phyloP scores from a whole-genome alignment of 2,888 invertebrate species.

The Siphlonurus alternatus region DNA sequence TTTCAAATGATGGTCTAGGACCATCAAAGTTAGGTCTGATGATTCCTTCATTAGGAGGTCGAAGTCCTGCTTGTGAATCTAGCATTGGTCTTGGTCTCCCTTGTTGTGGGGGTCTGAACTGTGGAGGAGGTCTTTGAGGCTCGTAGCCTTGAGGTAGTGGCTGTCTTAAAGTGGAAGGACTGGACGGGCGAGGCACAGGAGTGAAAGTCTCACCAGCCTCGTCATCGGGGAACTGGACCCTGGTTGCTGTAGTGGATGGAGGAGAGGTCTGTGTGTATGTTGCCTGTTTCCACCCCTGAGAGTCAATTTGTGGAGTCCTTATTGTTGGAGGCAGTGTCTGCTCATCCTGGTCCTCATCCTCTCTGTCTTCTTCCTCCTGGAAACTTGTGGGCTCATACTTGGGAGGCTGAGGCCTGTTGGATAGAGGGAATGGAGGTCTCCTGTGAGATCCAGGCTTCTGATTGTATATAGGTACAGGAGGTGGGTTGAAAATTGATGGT shows the following conservation, averaged over 20 bases:
- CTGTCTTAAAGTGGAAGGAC: background rate
- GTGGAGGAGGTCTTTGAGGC: constrained; percentile 4
- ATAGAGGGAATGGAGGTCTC: background rate
- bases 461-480: background rate
- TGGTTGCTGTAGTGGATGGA: background rate
- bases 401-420: background rate
- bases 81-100: background rate
- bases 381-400: background rate
- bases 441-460: background rate
- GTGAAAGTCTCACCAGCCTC: background rate
- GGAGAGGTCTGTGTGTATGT: background rate
- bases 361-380: background rate
- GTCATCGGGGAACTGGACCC: background rate
- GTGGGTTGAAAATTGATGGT: background rate
- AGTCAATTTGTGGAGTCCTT: background rate
- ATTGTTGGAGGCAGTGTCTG: background rate
- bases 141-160: constrained; percentile 4
- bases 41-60: background rate
- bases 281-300: background rate
- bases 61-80: background rate
- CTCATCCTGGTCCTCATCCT: background rate
- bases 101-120: background rate
- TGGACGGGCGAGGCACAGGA: background rate
- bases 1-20: background rate
- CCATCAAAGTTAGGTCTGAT: background rate